Conservation (phyloP, 1,140 invertebrate species). For the Kradibia gibbosae region DNA sequence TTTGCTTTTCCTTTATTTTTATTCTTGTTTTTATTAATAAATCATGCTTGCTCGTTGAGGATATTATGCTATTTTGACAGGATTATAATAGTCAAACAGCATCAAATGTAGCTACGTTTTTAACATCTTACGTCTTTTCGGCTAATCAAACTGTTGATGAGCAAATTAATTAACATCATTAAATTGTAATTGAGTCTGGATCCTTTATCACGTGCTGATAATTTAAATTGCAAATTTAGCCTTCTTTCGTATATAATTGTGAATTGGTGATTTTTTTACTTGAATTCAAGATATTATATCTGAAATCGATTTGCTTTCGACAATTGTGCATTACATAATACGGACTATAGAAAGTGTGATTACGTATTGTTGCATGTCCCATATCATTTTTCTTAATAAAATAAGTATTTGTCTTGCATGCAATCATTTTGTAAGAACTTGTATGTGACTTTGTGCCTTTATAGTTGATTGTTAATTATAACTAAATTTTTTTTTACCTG, state of each 20-base stretch:
- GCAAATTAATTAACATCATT: no score
- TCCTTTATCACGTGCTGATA: no score
- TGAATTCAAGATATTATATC: no score
- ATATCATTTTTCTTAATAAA: neutral
- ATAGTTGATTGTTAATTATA: neutral
- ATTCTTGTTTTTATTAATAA: neutral
- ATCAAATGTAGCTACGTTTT: neutral
- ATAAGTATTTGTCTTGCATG: neutral
- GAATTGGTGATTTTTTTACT: no score
- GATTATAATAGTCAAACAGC: constrained; percentile 3
- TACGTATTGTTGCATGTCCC: neutral
- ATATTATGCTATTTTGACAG: neutral
- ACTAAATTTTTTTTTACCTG: neutral
- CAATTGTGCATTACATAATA: neutral
- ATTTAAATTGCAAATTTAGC: no score
- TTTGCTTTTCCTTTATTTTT: neutral
- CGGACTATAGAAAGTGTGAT: neutral
- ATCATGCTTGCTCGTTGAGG: neutral
- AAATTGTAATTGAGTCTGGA: no score
- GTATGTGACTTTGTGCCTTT: neutral
- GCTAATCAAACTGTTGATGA: no score
- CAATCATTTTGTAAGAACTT: neutral
- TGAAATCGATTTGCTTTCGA: neutral
- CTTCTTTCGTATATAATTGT: no score
- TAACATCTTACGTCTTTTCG: neutral